Evolutionary conservation across 2,797 vertebrate species (phyloP), one percentile per base, ranked within the genome.

Genomic region (Naso thynnoides): DNA sequence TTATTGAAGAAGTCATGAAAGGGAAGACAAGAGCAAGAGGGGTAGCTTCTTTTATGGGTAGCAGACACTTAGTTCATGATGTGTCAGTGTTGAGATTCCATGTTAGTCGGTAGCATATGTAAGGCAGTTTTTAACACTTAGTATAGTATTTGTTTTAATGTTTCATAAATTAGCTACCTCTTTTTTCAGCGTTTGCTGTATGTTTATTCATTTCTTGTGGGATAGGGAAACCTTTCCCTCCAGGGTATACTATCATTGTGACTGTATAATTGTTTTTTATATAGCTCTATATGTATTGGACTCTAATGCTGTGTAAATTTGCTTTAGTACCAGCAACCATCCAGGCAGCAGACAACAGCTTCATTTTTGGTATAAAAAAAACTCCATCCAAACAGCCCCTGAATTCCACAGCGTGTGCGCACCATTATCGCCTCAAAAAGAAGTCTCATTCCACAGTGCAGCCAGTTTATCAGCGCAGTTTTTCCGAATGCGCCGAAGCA

Each of bases 111-210:
- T 90, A 84, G 84, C 62, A 73, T 36, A 77, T 57, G 64, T 70
- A 72, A 81, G 64, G 21, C 67, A 74, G 52, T 72, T 75, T 78
- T 80, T 70, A 67, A 58, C 71, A 68, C 45, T 69, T 82, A 61
- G 64, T 59, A 62, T 83, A 80, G 79, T 21, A n/a, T 67, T 42
- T 70, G 84, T 76, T 81, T 15, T 84, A 54, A 57, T 59, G 24
- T 82, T 73, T 81, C 49, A 58, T 68, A 57, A 86, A 84, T 84
- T 90, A 89, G 90, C 91, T 92, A 91, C 91, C 92, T 93, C 86
- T 18, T 42, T 83, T 65, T 66, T 44, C 18, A 36, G n/a, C 24
- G 5, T 79, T 70, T 74, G 39, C 47, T 81, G 61, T 71, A 60
- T 70, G 62, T 82, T 24, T 70, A 58, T 79, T 77, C 4, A 24